These are phyloP conservation scores for Tipula lateralis DNA, from an alignment of 2,888 invertebrate genomes.

Conservation along the genomic window DNA sequence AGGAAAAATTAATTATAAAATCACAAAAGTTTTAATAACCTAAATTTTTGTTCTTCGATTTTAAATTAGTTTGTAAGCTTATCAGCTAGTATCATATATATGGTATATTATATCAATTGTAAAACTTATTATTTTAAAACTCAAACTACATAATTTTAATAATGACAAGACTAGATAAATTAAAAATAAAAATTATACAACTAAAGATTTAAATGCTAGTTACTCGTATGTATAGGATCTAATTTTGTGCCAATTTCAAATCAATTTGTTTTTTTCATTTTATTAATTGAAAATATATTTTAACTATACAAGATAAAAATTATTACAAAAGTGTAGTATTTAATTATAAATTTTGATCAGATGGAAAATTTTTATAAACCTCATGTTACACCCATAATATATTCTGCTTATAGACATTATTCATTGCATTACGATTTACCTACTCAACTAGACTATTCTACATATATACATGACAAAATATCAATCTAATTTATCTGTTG, in stretches of 20 bases:
- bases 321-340: background rate
- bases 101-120: background rate
- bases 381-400: background rate
- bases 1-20: background rate
- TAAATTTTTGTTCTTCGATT: background rate
- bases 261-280: background rate
- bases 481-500: background rate
- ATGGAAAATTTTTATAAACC: background rate
- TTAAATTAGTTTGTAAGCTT: background rate
- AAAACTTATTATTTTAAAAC: background rate
- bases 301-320: background rate
- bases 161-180: background rate
- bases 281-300: background rate
- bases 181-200: background rate
- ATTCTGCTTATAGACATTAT: background rate
- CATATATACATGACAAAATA: background rate
- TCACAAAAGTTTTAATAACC: background rate
- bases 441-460: too few species aligned
- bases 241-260: slow-evolving; percentile 3
- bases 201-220: background rate
- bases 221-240: too few species aligned
- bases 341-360: background rate
- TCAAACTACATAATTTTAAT: background rate
- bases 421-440: background rate
- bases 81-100: background rate